Evolutionary conservation across 2,888 invertebrate genomes (phyloP), one percentile per base, ranked within the genome.

Genomic region (Brachyopa scutellaris): DNA sequence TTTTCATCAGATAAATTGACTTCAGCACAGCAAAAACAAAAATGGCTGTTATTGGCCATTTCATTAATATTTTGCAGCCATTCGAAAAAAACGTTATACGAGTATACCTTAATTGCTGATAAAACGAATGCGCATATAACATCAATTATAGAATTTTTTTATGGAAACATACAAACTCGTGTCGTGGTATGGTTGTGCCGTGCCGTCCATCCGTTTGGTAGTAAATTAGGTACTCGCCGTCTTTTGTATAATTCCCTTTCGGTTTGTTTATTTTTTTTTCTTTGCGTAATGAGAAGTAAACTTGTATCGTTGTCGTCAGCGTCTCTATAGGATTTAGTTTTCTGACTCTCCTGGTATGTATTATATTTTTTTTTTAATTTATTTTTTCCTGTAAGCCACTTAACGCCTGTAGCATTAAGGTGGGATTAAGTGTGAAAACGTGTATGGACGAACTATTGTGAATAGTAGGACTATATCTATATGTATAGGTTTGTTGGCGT

Each of bases 381-480:
- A 6, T 26, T 26, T 26, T 3, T 74, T 36, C 73, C 40, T 49
- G 19, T 67, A 80, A 80, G 73, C 79, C 79, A 80, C 79, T 80
- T 67, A 80, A 80, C 73, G 79, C 79, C 53, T 62, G 33, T 21
- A 29, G 73, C 73, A 80, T 79, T 79, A 80, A 62, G 40, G 19
- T 69, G 33, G n/a, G 73, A 73, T 80, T 78, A 69, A 80, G 73
- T 80, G 79, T 61, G 73, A 79, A 79, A 79, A 80, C 73, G 73
- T 80, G 73, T 74, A 80, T n/a, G 62, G 69, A 64, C 4, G 26
- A 57, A 45, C 45, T 21, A 45, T n/a, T 45, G 45, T 45, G 11
- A 5, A 8, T n/a, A n/a, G n/a, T n/a, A n/a, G n/a, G n/a, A n/a
- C n/a, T n/a, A n/a, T n/a, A n/a, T n/a, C n/a, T n/a, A n/a, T n/a